Evolutionary conservation across 2,888 invertebrate species (phyloP), one percentile per base, ranked within the genome.

Genomic region (Protophormia terraenovae): DNA sequence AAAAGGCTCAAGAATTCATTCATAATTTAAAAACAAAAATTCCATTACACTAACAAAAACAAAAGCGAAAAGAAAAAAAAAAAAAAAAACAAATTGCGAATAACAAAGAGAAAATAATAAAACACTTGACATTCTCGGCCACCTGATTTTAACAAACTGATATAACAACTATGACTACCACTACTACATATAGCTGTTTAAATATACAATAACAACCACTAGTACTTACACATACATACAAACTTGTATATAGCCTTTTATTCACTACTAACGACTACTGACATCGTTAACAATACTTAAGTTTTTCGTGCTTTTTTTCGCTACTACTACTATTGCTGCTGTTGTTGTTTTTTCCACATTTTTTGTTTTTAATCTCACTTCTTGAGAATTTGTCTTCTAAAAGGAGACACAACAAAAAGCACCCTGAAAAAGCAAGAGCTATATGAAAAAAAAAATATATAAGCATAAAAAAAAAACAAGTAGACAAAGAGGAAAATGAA

Each of bases 61-160:
- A 66, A 73, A 58, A 66, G 14, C 10, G 5, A 19, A n/a, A n/a
- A n/a, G n/a, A n/a, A n/a, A n/a, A n/a, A n/a, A n/a, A n/a, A n/a
- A n/a, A n/a, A n/a, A 32, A 75, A 27, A 22, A 29, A 35, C 47
- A 32, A 64, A 29, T 35, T 60, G 22, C 41, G 14, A 69, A 50
- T 8, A 78, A 73, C 58, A 73, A 79, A 73, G 22, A 55, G 45
- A 62, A 32, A 60, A 84, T 53, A 72, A 81, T 64, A 73, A 80
- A 78, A 75, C 69, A 82, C 69, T 82, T 82, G 69, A 82, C 78
- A 64, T 78, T 82, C 35, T 69, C 45, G 55, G 67, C 73, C 69
- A 85, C 67, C 82, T 82, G 82, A 80, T 76, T 80, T 84, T 35
- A 77, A 79, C 47, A 80, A 78, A 41, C 47, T 45, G 24, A 64